Conservation (phyloP, 2,113 vertebrate species). For the Cephalopterus ornatus region DNA sequence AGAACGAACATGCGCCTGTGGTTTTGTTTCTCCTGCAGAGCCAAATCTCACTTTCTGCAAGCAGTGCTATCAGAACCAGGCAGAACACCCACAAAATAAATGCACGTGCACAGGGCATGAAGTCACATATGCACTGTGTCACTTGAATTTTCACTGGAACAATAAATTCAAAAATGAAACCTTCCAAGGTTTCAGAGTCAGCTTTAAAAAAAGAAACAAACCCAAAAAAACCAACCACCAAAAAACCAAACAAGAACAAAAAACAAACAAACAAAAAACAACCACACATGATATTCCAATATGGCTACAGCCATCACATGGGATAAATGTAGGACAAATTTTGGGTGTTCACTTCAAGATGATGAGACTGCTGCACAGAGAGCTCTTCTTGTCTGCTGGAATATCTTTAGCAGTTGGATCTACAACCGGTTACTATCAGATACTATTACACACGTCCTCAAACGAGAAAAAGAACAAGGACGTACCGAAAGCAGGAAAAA, state of each 20-base stretch:
- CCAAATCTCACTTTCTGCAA: not conserved
- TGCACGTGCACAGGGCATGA: not conserved
- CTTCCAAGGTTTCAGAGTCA: not conserved
- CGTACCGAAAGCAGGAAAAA: not conserved
- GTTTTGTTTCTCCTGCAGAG: not conserved
- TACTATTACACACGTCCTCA: not conserved
- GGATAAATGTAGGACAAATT: not conserved
- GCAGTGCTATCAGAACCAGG: not conserved
- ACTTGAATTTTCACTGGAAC: not conserved
- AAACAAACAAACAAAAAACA: too few species aligned
- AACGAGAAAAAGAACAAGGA: not conserved
- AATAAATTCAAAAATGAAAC: not conserved
- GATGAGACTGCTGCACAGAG: not conserved
- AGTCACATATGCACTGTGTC: not conserved
- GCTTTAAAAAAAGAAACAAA: not conserved
- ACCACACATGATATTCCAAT: not conserved
- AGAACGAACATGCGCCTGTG: not conserved
- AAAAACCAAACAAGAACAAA: too few species aligned
- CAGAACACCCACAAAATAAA: not conserved
- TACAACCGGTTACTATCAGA: not conserved
- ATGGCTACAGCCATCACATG: not conserved
- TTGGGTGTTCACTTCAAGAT: not conserved
- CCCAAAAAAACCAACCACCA: too few species aligned
- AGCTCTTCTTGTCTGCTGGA: not conserved
- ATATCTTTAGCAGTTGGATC: not conserved